Evolutionary conservation across 2,888 invertebrate genomes (phyloP).

Genomic region (Polyommatus icarus): DNA sequence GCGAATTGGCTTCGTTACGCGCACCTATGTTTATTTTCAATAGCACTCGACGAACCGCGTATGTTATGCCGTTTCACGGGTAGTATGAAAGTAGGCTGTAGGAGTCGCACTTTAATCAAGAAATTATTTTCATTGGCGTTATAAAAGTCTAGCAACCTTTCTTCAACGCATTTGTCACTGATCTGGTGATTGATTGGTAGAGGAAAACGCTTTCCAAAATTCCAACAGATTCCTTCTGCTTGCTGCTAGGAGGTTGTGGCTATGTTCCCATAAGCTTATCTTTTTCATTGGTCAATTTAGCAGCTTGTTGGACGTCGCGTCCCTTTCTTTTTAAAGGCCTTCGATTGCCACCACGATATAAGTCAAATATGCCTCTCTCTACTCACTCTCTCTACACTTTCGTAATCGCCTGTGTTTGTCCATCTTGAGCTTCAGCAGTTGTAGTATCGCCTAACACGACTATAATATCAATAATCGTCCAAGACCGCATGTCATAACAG

Average conservation of each 20-base stretch:
- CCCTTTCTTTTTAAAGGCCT: too few species aligned
- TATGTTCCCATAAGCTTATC: too few species aligned
- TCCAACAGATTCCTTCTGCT: too few species aligned
- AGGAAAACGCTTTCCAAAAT: too few species aligned
- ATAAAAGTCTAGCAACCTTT: background rate
- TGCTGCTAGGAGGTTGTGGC: too few species aligned
- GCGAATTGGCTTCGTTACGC: constrained; percentile 53
- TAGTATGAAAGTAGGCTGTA: background rate
- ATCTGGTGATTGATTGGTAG: too few species aligned
- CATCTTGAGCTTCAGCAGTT: background rate
- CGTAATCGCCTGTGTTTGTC: background rate
- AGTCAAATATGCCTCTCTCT: too few species aligned
- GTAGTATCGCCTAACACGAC: background rate
- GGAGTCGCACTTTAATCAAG: background rate
- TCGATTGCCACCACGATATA: too few species aligned
- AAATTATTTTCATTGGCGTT: background rate
- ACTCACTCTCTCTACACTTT: background rate
- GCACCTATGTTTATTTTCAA: constrained; percentile 65
- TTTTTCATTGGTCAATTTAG: too few species aligned
- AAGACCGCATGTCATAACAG: constrained; percentile 56
- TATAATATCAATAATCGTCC: background rate
- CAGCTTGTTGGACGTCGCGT: too few species aligned
- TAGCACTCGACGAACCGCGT: constrained; percentile 69
- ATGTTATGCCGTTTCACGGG: constrained; percentile 49
- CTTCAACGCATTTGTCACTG: too few species aligned